Base-by-base conservation (phyloP, 92 coral and sea anemone species). In the Ricordea florida region DNA sequence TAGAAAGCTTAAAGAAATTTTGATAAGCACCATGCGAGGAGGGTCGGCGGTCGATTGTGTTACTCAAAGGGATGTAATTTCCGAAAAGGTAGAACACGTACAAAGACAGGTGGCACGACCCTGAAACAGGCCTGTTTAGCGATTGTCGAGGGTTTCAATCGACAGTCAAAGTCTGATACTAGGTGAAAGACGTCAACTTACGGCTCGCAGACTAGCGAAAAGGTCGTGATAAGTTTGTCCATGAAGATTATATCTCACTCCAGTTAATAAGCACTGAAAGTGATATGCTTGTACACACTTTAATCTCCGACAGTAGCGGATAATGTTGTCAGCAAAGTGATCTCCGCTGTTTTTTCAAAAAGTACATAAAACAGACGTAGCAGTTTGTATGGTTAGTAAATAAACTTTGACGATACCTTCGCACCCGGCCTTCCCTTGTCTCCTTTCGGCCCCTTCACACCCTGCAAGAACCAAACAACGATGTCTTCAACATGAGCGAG, bases 371-470 rank as follows among this genome's bases (percentile, higher is more conserved):
- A n/a, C n/a, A n/a, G n/a, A n/a, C n/a, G n/a, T n/a, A n/a, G n/a
- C n/a, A n/a, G n/a, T n/a, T n/a, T n/a, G n/a, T n/a, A n/a, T n/a
- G n/a, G n/a, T n/a, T n/a, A n/a, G n/a, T n/a, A n/a, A n/a, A n/a
- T 21, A 3, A 53, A 22, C 18, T 36, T 24, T 16, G 2, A 10
- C 37, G n/a, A 5, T 70, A 70, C 77, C 77, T 70, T 70, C 13
- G 34, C 40, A 41, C 77, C 77, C 34, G 53, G 77, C 10, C 32
- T 56, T 11, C 77, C 77, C 42, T 70, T 55, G 23, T 70, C 77
- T n/a, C 77, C 77, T 70, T 56, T 58, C 5, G 32, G 30, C 14
- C 77, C 77, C n/a, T 21, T 40, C 25, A 53, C 77, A 26, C 77
- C 77, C 77, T 70, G 40, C 14, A 41, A 18, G 24, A 37, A 15